phyloP scores from a whole-genome alignment of 2,113 vertebrate genomes.

The Atherinomorus stipes region DNA sequence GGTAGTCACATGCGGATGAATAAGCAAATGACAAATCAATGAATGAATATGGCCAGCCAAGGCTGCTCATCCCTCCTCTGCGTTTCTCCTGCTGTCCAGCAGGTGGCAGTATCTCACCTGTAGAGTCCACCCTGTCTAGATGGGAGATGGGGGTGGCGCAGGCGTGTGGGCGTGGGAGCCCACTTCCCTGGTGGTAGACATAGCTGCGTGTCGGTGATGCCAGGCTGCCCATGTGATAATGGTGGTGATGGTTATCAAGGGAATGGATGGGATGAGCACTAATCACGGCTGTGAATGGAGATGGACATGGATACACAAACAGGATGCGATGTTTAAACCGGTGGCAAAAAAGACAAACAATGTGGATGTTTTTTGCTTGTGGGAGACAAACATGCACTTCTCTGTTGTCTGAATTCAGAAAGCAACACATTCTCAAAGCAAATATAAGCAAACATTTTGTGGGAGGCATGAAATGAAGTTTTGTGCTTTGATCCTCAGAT shows the following conservation, averaged over 20 bases:
- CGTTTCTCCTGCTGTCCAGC: conserved; percentile 31
- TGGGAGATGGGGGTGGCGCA: conserved; percentile 90
- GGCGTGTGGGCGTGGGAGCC: conserved; percentile 83
- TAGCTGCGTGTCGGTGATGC: conserved; percentile 94
- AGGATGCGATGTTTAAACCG: conserved; percentile 54
- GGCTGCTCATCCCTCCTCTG: not conserved
- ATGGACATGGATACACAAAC: conserved; percentile 76
- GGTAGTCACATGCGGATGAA: conserved; percentile 23
- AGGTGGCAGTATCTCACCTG: conserved; percentile 90
- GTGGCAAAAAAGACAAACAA: conserved; percentile 30
- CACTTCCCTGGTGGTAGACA: conserved; percentile 90
- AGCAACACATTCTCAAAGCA: conserved; percentile 8
- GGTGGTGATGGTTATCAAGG: conserved; percentile 98
- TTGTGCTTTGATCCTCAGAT: conserved; percentile 1
- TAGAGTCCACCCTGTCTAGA: conserved; percentile 95
- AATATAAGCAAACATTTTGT: conserved; percentile 8
- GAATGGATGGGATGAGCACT: conserved; percentile 99
- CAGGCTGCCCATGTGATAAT: conserved; percentile 98
- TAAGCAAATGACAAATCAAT: conserved; percentile 6
- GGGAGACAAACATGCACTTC: conserved; percentile 74
- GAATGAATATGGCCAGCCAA: conserved; percentile 15
- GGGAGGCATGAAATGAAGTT: conserved; percentile 31
- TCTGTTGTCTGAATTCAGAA: not conserved
- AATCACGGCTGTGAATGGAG: conserved; percentile 97
- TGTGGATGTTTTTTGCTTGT: not conserved